These are phyloP conservation scores for Premnoplex brunnescens DNA, from an alignment of 2,797 vertebrate species.

Conservation along the genomic window DNA sequence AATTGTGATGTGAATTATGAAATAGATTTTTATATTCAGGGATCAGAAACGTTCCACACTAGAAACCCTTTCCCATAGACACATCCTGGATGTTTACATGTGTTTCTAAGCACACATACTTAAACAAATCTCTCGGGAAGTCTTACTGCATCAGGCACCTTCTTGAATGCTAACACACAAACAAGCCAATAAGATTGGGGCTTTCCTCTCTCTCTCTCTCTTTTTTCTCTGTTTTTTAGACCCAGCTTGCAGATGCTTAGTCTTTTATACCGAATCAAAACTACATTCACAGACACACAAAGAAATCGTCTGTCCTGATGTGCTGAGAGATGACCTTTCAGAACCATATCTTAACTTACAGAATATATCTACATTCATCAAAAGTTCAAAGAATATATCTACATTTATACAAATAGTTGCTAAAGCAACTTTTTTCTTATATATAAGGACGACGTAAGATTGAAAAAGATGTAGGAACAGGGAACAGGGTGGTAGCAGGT, in stretches of 20 bases:
- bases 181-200: not conserved
- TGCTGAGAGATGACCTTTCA: not conserved
- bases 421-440: not conserved
- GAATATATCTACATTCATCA: not conserved
- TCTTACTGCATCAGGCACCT: not conserved
- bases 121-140: not conserved
- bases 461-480: not conserved
- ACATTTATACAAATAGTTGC: not conserved
- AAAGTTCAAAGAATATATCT: not conserved
- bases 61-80: not conserved
- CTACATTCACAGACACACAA: not conserved
- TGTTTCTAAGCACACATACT: not conserved
- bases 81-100: not conserved
- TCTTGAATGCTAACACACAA: not conserved
- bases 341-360: not conserved
- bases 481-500: not conserved
- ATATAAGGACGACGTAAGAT: not conserved
- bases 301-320: not conserved
- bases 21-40: not conserved
- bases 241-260: not conserved
- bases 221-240: not conserved
- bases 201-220: not conserved
- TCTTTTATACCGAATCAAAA: not conserved
- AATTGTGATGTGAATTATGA: not conserved
- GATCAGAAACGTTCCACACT: not conserved